These are phyloP conservation scores for Morpho achilles DNA, from an alignment of 2,888 invertebrate species.

Conservation along the genomic window DNA sequence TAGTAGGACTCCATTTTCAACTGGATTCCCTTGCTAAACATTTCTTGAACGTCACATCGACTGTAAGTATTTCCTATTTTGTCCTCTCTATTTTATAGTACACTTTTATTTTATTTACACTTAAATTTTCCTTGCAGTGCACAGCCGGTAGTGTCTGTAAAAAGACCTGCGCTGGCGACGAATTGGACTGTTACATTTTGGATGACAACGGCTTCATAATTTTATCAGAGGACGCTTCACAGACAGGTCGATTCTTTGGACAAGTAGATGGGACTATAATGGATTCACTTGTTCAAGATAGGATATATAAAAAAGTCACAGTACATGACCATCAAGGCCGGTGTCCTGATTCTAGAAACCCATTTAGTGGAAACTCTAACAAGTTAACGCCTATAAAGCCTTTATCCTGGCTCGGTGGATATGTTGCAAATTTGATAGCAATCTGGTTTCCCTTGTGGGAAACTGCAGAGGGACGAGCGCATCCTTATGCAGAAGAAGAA, in stretches of 20 bases:
- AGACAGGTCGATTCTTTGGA: slow-evolving; percentile 95
- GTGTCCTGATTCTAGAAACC: slow-evolving; percentile 85
- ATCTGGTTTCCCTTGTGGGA: slow-evolving; percentile 74
- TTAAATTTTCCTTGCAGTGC: slow-evolving; percentile 75
- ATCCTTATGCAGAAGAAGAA: slow-evolving; percentile 75
- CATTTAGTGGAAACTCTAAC: slow-evolving; percentile 76
- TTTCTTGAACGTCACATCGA: slow-evolving; percentile 93
- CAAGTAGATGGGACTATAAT: slow-evolving; percentile 96
- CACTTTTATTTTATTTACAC: not conserved
- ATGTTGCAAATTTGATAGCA: slow-evolving; percentile 70
- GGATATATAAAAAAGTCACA: slow-evolving; percentile 92
- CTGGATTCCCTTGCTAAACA: slow-evolving; percentile 89
- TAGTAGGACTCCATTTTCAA: slow-evolving; percentile 94
- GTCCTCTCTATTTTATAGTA: not conserved
- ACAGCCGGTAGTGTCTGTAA: slow-evolving; percentile 84
- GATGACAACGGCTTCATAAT: slow-evolving; percentile 97
- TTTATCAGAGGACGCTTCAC: slow-evolving; percentile 90
- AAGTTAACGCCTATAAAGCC: slow-evolving; percentile 71
- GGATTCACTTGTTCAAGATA: slow-evolving; percentile 94
- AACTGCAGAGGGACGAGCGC: slow-evolving; percentile 50
- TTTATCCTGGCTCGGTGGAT: slow-evolving; percentile 75
- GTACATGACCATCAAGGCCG: slow-evolving; percentile 94
- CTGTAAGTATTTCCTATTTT: slow-evolving; percentile 74
- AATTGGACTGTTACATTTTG: slow-evolving; percentile 94
- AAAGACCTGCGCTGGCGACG: slow-evolving; percentile 91